phyloP scores from a whole-genome alignment of 2,888 invertebrate genomes.

The Lutraria lutraria region DNA sequence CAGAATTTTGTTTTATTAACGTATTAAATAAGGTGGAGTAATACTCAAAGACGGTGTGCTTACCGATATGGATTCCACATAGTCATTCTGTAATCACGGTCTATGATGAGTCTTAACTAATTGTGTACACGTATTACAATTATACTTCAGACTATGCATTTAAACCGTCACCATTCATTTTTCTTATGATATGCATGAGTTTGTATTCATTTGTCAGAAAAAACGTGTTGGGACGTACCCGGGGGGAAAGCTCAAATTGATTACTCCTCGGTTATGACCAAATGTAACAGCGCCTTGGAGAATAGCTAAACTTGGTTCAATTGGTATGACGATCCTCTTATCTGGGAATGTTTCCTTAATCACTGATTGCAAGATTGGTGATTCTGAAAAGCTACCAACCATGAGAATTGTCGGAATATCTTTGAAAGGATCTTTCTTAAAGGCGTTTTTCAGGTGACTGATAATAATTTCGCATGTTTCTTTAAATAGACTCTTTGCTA shows the following conservation, averaged over 20 bases:
- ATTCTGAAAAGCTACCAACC: constrained; percentile 73
- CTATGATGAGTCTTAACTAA: too few relatives aligned
- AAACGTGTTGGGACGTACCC: too few relatives aligned
- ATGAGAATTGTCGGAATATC: constrained; percentile 66
- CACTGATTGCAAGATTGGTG: constrained; percentile 59
- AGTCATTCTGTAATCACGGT: too few relatives aligned
- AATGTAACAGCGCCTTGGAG: constrained; percentile 72
- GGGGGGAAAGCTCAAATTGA: constrained; percentile 7
- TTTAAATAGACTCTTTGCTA: constrained; percentile 57
- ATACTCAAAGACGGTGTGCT: too few relatives aligned
- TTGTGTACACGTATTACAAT: too few relatives aligned
- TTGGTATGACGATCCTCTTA: constrained; percentile 66
- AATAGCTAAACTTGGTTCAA: constrained; percentile 65
- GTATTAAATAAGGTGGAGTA: too few relatives aligned
- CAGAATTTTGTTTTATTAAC: too few relatives aligned
- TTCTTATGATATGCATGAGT: too few relatives aligned
- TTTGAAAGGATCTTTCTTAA: constrained; percentile 39
- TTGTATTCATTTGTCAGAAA: too few relatives aligned
- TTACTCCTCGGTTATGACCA: constrained; percentile 67
- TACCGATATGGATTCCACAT: too few relatives aligned
- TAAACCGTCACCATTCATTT: too few relatives aligned
- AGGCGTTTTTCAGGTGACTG: constrained; percentile 53
- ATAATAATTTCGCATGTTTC: constrained; percentile 56
- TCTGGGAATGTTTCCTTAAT: constrained; percentile 53
- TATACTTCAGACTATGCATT: too few relatives aligned